phyloP scores from a whole-genome alignment of 2,888 invertebrate species.

The Aphodius sticticus region DNA sequence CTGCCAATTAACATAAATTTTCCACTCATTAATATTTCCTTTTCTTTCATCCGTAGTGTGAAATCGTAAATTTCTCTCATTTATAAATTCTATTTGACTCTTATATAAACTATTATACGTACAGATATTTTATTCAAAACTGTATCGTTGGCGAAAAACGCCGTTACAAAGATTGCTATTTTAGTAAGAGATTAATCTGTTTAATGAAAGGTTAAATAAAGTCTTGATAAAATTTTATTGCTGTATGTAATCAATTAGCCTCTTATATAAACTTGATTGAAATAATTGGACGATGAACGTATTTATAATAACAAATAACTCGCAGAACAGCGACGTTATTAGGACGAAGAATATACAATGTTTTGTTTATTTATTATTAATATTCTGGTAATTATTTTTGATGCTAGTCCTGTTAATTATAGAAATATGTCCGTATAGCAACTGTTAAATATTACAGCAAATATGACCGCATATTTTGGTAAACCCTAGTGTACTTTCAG shows the following conservation, averaged over 20 bases:
- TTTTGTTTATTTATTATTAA: conserved; percentile 4
- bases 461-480: neutral
- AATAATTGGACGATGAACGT: neutral
- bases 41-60: too few relatives aligned
- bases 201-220: neutral
- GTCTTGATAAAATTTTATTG: neutral
- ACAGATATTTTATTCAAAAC: too few relatives aligned
- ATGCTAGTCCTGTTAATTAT: too few relatives aligned
- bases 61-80: too few relatives aligned
- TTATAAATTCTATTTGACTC: too few relatives aligned
- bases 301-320: neutral
- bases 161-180: neutral
- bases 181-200: neutral
- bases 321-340: neutral
- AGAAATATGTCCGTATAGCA: neutral
- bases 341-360: neutral
- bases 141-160: too few relatives aligned
- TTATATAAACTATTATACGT: too few relatives aligned
- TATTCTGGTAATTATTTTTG: neutral
- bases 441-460: neutral
- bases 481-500: too few relatives aligned
- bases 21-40: too few relatives aligned
- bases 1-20: too few relatives aligned
- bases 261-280: neutral
- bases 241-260: neutral